A percentile compares a stretch with the other conserved stretches of the same genome.
These are phyloP conservation scores for Frankliniella intonsa DNA, from an alignment of 2,888 invertebrate species.

Conservation along the genomic window DNA sequence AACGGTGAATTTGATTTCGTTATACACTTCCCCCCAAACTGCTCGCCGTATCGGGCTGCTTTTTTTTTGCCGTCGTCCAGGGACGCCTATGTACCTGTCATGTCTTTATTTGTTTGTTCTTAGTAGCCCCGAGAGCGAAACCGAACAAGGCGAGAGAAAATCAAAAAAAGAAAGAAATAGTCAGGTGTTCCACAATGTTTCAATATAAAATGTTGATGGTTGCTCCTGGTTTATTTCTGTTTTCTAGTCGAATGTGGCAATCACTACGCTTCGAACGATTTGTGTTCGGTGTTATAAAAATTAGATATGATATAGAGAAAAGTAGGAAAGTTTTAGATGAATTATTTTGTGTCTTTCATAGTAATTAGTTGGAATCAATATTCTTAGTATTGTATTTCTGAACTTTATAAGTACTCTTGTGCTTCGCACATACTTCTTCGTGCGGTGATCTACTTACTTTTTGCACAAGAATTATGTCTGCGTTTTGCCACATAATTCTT, in stretches of 20 bases:
- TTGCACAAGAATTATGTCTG: not conserved
- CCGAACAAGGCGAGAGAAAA: not conserved
- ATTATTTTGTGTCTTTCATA: not conserved
- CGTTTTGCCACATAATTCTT: not conserved
- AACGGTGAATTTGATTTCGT: no score
- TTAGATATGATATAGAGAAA: not conserved
- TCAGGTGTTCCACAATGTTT: not conserved
- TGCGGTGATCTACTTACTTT: no score
- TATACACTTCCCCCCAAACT: no score
- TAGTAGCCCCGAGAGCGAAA: not conserved
- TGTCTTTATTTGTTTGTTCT: not conserved
- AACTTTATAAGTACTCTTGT: not conserved
- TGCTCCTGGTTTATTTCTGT: not conserved
- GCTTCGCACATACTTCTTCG: no score
- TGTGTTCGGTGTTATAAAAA: not conserved
- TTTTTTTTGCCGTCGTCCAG: no score
- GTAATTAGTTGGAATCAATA: not conserved
- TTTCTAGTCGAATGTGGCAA: slow-evolving; percentile 24
- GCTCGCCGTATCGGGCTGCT: no score
- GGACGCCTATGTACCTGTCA: not conserved
- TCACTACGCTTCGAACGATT: slow-evolving; percentile 13
- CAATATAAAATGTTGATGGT: no score
- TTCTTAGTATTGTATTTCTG: not conserved
- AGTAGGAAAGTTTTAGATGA: not conserved
- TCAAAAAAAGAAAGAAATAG: not conserved